Base-by-base conservation (phyloP, 92 coral and sea anemone genomes). In the Parazoanthus atlanticus region DNA sequence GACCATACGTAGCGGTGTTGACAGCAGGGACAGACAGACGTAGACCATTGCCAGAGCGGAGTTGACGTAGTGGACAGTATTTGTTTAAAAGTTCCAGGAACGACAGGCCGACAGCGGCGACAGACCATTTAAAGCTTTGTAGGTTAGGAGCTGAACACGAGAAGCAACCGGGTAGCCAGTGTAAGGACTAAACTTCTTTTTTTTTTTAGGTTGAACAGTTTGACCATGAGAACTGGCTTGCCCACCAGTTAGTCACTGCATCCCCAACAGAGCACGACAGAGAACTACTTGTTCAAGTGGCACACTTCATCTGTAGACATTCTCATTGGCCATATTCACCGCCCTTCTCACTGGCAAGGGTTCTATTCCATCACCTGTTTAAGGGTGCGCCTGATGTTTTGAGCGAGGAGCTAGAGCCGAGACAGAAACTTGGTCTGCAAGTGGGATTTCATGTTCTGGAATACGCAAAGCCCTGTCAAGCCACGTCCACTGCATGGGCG, bases 141-240 rank as follows among this genome's bases (percentile, higher is more conserved):
- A 36, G 3, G 38, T 36, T 36, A 2, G 4, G 38, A 36, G 4
- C 38, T 36, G 38, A 36, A 36, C 4, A 36, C 38, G 38, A 36
- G 38, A 36, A 36, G 38, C 38, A 36, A 36, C 38, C 38, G 38
- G n/a, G 4, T 36, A 36, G 38, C 4, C 4, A 36, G 38, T 36
- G 38, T 36, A 36, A 36, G 38, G 38, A 31, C 56, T 12, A 15
- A 76, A 23, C n/a, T 41, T 38, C 1, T 23, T 16, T 25, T 40
- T n/a, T 25, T 79, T 52, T 52, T n/a, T 8, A 95, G 98, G 90
- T 90, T 21, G 98, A 93, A 17, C 91, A 91, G 88, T 93, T 58
- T 74, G 93, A 93, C 52, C 32, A 83, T 65, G 98, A 95, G 43
- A 85, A 86, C 89, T 95, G 98, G 98, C 84, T 95, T 47, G 88